Evolutionary conservation across 2,797 vertebrate genomes (phyloP).

Genomic region (Sebastolobus altivelis): DNA sequence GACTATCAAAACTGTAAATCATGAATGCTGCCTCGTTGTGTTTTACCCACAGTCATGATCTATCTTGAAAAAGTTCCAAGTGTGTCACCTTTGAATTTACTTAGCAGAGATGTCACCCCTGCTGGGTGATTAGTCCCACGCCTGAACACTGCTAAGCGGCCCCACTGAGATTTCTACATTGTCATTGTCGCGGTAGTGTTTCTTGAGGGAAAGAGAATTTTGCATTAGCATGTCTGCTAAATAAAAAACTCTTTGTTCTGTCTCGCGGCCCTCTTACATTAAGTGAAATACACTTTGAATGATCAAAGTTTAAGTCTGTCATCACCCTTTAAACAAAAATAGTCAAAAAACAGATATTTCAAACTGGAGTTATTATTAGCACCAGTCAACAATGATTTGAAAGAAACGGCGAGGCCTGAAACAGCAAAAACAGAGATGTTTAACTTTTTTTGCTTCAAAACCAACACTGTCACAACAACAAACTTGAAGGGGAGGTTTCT

Average conservation of each 20-base stretch:
- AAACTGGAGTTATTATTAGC: slow-evolving; percentile 59
- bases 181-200: slow-evolving; percentile 36
- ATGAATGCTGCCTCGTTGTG: slow-evolving; percentile 9
- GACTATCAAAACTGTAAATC: neutral
- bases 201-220: slow-evolving; percentile 31
- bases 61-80: slow-evolving; percentile 40
- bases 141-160: slow-evolving; percentile 33
- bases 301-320: slow-evolving; percentile 54
- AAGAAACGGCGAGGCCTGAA: slow-evolving; percentile 12
- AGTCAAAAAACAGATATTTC: slow-evolving; percentile 28
- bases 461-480: slow-evolving; percentile 1
- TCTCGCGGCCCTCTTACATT: slow-evolving; percentile 8
- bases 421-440: slow-evolving; percentile 8
- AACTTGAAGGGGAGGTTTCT: slow-evolving; percentile 12
- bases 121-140: slow-evolving; percentile 61
- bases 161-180: slow-evolving; percentile 57
- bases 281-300: slow-evolving; percentile 28
- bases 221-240: slow-evolving; percentile 30
- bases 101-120: slow-evolving; percentile 45
- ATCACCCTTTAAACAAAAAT: slow-evolving; percentile 34
- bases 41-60: slow-evolving; percentile 25
- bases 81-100: slow-evolving; percentile 49
- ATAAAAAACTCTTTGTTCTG: slow-evolving; percentile 52
- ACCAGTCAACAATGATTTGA: slow-evolving; percentile 22
- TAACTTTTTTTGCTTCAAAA: slow-evolving; percentile 19